A percentile compares a stretch with the other conserved stretches of the same genome.
phyloP scores from a whole-genome alignment of 1,140 invertebrate species.

The Diachasmimorpha longicaudata region DNA sequence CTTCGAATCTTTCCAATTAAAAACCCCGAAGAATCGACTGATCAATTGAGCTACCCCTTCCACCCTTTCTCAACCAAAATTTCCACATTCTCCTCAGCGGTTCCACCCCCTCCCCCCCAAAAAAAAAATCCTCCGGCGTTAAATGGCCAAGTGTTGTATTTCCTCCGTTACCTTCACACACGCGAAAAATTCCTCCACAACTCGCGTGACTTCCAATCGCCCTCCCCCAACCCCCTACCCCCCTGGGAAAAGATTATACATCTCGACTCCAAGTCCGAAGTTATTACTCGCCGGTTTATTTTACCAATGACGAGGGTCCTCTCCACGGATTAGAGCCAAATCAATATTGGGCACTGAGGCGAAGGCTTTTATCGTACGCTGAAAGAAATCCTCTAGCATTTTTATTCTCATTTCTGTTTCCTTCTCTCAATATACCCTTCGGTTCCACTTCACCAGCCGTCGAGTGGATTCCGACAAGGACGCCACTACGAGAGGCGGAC shows the following conservation, averaged over 20 bases:
- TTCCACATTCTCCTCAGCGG: no score
- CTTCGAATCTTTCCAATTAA: no score
- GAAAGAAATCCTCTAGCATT: slow-evolving; percentile 46
- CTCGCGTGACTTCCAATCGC: no score
- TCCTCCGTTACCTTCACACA: no score
- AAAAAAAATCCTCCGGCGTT: no score
- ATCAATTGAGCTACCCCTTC: no score
- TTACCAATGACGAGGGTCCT: slow-evolving; percentile 39
- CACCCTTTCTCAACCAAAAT: no score
- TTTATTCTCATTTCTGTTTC: slow-evolving; percentile 9
- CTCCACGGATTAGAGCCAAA: slow-evolving; percentile 59
- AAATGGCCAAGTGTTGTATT: no score
- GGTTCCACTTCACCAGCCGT: slow-evolving; percentile 26
- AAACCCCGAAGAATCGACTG: no score
- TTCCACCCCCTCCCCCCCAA: no score
- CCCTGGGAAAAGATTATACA: neutral
- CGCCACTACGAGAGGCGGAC: neutral
- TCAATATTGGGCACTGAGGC: slow-evolving; percentile 62
- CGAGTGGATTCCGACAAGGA: slow-evolving; percentile 15
- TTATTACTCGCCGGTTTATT: slow-evolving; percentile 38
- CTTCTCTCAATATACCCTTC: slow-evolving; percentile 9
- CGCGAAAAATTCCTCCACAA: no score
- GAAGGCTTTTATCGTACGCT: slow-evolving; percentile 57
- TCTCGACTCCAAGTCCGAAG: slow-evolving; percentile 8
- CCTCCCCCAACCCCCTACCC: neutral